A percentile compares a stretch with the other conserved stretches of the same genome.
Evolutionary conservation across 2,888 invertebrate genomes (phyloP).

Genomic region (Ephialtes manifestator): DNA sequence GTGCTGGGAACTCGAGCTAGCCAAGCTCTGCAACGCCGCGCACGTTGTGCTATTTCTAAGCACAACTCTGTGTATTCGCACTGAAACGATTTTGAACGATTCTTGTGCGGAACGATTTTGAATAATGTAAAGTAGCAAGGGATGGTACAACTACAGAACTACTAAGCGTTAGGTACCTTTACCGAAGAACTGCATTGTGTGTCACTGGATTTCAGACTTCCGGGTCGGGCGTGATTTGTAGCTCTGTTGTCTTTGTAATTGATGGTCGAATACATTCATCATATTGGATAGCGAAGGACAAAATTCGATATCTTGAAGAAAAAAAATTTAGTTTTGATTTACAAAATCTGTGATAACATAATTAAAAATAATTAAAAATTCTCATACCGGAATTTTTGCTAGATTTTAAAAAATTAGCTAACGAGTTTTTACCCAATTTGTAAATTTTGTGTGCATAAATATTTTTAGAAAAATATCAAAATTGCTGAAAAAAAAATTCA

Average conservation of each 20-base stretch:
- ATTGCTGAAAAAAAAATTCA: no score
- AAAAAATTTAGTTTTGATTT: no score
- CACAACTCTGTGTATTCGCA: conserved; percentile 32
- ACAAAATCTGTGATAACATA: no score
- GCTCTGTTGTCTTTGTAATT: not conserved
- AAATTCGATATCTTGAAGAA: no score
- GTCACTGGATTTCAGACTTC: not conserved
- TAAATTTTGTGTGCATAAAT: no score
- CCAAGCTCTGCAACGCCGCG: conserved; percentile 26
- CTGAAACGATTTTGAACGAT: conserved; percentile 66
- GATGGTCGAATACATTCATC: not conserved
- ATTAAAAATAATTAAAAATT: no score
- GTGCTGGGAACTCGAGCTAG: conserved; percentile 73
- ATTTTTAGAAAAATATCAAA: no score
- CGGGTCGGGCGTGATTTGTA: not conserved
- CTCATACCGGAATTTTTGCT: no score
- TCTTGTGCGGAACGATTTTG: conserved; percentile 54
- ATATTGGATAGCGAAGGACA: no score
- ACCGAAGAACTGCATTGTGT: not conserved
- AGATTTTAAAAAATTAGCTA: no score
- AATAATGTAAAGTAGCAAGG: conserved; percentile 67
- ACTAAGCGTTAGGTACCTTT: not conserved
- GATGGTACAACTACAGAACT: conserved; percentile 56
- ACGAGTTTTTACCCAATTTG: no score
- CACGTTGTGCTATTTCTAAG: conserved; percentile 40